Evolutionary conservation across 2,888 invertebrate species (phyloP).

Genomic region (Acronicta psi): DNA sequence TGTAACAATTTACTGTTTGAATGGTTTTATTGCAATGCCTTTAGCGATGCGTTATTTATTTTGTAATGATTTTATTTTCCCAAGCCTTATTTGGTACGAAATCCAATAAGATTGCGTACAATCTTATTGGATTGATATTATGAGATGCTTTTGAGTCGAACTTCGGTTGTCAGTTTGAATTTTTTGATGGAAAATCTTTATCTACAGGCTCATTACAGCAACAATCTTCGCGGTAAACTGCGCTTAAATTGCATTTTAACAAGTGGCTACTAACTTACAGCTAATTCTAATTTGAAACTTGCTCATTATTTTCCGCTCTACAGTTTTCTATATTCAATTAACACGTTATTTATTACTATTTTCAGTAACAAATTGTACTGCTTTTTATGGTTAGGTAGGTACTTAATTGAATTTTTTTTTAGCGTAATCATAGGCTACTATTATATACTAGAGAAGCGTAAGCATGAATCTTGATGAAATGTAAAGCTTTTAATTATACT

Average conservation of each 20-base stretch:
- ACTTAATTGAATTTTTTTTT: background rate
- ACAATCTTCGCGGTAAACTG: slow-evolving; percentile 6
- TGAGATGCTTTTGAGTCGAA: no score
- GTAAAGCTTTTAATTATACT: background rate
- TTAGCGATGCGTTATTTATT: slow-evolving; percentile 24
- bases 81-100: no score
- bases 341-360: slow-evolving; percentile 45
- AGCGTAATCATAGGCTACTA: background rate
- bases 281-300: slow-evolving; percentile 28
- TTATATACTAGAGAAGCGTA: no score
- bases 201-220: no score
- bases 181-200: no score
- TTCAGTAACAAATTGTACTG: slow-evolving; percentile 7
- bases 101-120: no score
- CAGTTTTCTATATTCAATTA: slow-evolving; percentile 42
- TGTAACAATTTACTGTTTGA: slow-evolving; percentile 39
- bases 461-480: no score
- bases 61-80: background rate
- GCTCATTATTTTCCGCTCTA: slow-evolving; percentile 55
- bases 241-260: background rate
- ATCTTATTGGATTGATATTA: no score
- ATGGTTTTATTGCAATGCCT: slow-evolving; percentile 19
- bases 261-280: slow-evolving; percentile 10
- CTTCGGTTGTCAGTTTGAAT: no score
- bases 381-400: slow-evolving; percentile 9